Evolutionary conservation across 2,797 vertebrate species (phyloP).

Genomic region (Enteromius thamalakanensis): DNA sequence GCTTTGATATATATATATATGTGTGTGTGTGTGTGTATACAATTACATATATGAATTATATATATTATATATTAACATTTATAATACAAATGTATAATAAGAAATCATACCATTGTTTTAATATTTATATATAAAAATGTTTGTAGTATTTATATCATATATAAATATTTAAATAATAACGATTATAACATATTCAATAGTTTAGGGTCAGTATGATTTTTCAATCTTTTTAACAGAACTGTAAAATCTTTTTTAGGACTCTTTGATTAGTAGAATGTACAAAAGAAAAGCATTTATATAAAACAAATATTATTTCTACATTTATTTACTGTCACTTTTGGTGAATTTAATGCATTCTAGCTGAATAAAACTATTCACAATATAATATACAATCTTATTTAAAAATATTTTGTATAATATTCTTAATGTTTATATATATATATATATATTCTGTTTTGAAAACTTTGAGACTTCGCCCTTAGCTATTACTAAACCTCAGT

Average conservation of each 20-base stretch:
- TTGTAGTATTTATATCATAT: neutral
- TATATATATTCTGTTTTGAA: neutral
- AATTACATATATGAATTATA: too few relatives aligned
- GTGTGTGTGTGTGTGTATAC: too few relatives aligned
- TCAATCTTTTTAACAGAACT: neutral
- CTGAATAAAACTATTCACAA: neutral
- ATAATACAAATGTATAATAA: neutral
- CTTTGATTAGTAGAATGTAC: neutral
- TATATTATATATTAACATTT: too few relatives aligned
- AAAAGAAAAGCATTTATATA: neutral
- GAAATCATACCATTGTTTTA: neutral
- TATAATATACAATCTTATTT: neutral
- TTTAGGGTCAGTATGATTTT: neutral
- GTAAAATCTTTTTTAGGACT: neutral
- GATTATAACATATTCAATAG: neutral
- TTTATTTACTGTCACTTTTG: neutral
- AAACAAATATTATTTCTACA: neutral
- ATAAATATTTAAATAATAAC: neutral
- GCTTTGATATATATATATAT: too few relatives aligned
- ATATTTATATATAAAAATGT: neutral
- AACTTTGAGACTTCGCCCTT: neutral
- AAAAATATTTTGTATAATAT: neutral
- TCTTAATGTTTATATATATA: neutral
- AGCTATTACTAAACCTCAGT: slow-evolving; percentile 1
- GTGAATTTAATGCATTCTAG: neutral